These are phyloP conservation scores for Athripsodes cinereus DNA, from an alignment of 2,888 invertebrate species.

Conservation along the genomic window DNA sequence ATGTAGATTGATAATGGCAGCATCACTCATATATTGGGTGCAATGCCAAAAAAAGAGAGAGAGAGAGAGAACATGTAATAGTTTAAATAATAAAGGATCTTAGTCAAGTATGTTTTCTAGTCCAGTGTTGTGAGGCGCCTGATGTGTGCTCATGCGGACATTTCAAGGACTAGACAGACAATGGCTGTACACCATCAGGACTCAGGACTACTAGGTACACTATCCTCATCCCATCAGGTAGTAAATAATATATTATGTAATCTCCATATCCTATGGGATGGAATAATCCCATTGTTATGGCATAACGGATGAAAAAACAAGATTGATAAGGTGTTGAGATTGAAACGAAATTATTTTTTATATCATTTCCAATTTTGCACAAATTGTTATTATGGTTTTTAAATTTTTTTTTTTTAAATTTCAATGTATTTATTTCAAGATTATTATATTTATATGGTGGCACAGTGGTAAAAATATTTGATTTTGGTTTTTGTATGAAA, in stretches of 20 bases:
- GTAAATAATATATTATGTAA: not conserved
- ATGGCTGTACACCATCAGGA: not conserved
- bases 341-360: not conserved
- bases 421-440: no score
- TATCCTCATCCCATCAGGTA: not conserved
- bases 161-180: not conserved
- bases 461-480: no score
- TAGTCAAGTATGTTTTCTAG: no score
- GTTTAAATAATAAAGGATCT: no score
- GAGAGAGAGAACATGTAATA: no score
- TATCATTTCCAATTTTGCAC: not conserved
- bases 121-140: not conserved
- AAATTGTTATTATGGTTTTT: no score
- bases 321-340: not conserved
- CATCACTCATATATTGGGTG: no score
- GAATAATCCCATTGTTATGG: not conserved
- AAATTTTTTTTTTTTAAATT: no score
- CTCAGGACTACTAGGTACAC: not conserved
- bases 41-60: no score
- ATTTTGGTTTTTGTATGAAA: no score
- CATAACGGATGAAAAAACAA: not conserved
- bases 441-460: no score
- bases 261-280: not conserved
- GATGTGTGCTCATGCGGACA: not conserved
- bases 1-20: no score